phyloP scores from a whole-genome alignment of 2,888 invertebrate species.

The Monopis laevigella region DNA sequence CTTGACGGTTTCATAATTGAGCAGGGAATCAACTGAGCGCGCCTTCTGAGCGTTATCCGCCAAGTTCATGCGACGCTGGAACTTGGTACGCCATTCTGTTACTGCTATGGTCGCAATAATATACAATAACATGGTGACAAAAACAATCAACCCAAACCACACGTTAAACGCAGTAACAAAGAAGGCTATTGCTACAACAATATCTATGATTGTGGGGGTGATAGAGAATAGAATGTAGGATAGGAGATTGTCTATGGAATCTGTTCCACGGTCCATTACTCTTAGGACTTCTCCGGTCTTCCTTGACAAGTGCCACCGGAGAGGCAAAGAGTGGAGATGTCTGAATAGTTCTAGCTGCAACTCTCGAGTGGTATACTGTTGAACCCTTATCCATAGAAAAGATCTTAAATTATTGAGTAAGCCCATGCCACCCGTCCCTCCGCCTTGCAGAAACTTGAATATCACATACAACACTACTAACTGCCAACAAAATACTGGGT shows the following conservation, averaged over 20 bases:
- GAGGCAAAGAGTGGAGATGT: conserved; percentile 89
- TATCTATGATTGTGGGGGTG: conserved; percentile 91
- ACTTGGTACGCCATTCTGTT: conserved; percentile 99
- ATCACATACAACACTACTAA: conserved; percentile 85
- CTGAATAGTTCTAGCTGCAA: conserved; percentile 87
- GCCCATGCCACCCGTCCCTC: conserved; percentile 93
- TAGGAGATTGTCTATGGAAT: conserved; percentile 92
- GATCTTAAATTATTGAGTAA: conserved; percentile 90
- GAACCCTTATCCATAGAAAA: conserved; percentile 94
- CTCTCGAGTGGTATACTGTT: conserved; percentile 95
- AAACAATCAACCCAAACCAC: conserved; percentile 96
- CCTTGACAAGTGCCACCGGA: conserved; percentile 93
- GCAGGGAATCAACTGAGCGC: conserved; percentile 92
- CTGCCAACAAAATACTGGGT: conserved; percentile 84
- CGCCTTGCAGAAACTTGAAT: conserved; percentile 95
- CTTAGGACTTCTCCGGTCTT: conserved; percentile 97
- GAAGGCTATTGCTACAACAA: conserved; percentile 88
- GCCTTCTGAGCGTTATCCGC: conserved; percentile 94
- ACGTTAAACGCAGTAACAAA: conserved; percentile 89
- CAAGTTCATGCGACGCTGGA: conserved; percentile 90
- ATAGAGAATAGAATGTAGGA: conserved; percentile 95
- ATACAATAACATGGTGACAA: conserved; percentile 91
- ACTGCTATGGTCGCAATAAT: conserved; percentile 85
- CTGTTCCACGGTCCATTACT: conserved; percentile 97
- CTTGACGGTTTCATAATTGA: conserved; percentile 99